Percentiles rank a stretch among this genome's conserved stretches.
Evolutionary conservation across 2,888 invertebrate species (phyloP).

Genomic region (Agrochola macilenta): DNA sequence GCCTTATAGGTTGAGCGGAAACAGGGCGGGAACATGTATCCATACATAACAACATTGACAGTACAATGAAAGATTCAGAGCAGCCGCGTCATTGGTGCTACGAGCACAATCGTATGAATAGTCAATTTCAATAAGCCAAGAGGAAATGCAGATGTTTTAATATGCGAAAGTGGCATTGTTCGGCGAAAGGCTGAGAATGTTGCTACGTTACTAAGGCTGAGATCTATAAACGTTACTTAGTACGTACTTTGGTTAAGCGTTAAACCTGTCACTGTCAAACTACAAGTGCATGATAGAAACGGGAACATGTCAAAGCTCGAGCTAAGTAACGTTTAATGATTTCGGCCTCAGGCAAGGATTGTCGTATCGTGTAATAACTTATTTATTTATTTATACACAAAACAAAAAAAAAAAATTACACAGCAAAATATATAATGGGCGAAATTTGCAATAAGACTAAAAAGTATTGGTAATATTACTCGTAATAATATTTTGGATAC

Average conservation of each 20-base stretch:
- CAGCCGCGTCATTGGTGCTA: constrained; percentile 39
- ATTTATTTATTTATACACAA: too few relatives aligned
- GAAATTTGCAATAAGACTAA: constrained; percentile 1
- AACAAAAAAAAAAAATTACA: too few relatives aligned
- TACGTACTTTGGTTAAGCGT: not conserved
- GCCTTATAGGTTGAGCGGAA: constrained; percentile 16
- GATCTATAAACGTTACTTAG: not conserved
- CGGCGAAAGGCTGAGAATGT: constrained; percentile 29
- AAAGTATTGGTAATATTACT: not conserved
- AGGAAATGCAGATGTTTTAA: constrained; percentile 53
- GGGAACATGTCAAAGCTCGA: not conserved
- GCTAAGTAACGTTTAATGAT: not conserved
- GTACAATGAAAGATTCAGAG: constrained; percentile 51
- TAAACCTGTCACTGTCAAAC: not conserved
- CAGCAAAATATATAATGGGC: too few relatives aligned
- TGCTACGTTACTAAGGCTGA: not conserved
- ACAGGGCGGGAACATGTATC: constrained; percentile 12
- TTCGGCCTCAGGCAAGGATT: not conserved
- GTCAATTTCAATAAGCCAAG: constrained; percentile 47
- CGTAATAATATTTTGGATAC: constrained; percentile 20
- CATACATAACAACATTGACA: constrained; percentile 50
- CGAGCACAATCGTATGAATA: constrained; percentile 24
- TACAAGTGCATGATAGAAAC: not conserved
- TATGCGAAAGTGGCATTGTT: constrained; percentile 51
- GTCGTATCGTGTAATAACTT: constrained; percentile 18